Percentiles rank a stretch among this genome's conserved stretches.
Conservation (phyloP, 2,888 invertebrate species). For the Mellilla xanthometata region DNA sequence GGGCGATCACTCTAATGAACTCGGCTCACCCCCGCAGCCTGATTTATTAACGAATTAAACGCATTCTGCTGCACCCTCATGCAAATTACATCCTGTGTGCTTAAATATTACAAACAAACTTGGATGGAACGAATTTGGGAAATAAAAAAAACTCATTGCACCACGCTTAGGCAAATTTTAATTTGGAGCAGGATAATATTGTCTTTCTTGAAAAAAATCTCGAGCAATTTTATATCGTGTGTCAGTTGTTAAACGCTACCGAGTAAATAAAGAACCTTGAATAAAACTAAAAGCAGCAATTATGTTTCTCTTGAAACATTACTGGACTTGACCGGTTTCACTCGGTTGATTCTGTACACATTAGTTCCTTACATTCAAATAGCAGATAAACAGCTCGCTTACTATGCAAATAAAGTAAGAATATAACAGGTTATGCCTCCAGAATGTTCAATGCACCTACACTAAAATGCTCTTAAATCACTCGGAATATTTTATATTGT, state of each 20-base stretch:
- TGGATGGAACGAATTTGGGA: constrained; percentile 19
- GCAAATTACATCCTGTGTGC: constrained; percentile 45
- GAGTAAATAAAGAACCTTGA: constrained; percentile 16
- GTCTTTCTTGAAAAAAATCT: no score
- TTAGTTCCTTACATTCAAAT: constrained; percentile 57
- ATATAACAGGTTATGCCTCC: constrained; percentile 39
- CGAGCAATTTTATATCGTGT: constrained; percentile 5
- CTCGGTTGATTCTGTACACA: constrained; percentile 49
- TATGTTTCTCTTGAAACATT: constrained; percentile 43
- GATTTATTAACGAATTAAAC: constrained; percentile 83
- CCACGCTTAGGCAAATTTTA: no score
- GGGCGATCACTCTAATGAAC: constrained; percentile 80
- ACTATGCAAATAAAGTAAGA: constrained; percentile 57
- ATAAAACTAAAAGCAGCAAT: constrained; percentile 31
- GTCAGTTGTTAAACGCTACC: constrained; percentile 19
- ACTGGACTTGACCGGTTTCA: constrained; percentile 50
- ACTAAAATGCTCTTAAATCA: no score
- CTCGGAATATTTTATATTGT: no score
- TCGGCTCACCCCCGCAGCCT: constrained; percentile 70
- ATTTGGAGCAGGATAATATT: no score
- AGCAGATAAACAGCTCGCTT: constrained; percentile 56
- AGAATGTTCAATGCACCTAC: constrained; percentile 23
- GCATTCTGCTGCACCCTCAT: constrained; percentile 78
- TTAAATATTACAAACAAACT: constrained; percentile 33
- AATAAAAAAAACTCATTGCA: constrained; percentile 3